A percentile compares a stretch with the other conserved stretches of the same genome.
Evolutionary conservation across 2,888 invertebrate genomes (phyloP).

Genomic region (Pachymerium ferrugineum): DNA sequence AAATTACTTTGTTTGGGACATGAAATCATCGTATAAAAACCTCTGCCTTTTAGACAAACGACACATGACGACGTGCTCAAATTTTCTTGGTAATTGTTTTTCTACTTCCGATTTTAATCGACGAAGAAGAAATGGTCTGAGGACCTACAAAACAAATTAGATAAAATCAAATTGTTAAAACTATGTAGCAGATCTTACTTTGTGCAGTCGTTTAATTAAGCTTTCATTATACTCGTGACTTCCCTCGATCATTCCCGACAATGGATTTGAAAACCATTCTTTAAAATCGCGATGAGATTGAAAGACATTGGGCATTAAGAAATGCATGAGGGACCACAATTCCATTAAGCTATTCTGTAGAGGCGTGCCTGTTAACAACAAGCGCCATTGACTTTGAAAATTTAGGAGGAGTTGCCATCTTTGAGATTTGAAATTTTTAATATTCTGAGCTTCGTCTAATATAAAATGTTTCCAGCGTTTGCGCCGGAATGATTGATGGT

Average conservation of each 20-base stretch:
- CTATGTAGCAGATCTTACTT: slow-evolving; percentile 64
- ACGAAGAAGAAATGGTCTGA: slow-evolving; percentile 86
- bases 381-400: slow-evolving; percentile 83
- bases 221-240: slow-evolving; percentile 84
- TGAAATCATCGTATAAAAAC: slow-evolving; percentile 97
- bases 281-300: slow-evolving; percentile 93
- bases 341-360: slow-evolving; percentile 95
- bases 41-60: slow-evolving; percentile 91
- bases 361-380: slow-evolving; percentile 89
- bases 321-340: slow-evolving; percentile 96
- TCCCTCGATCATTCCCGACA: slow-evolving; percentile 93
- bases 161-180: not conserved
- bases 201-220: slow-evolving; percentile 80
- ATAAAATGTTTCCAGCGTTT: slow-evolving; percentile 99
- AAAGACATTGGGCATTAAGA: slow-evolving; percentile 95
- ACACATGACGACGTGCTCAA: slow-evolving; percentile 90
- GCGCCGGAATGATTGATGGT: slow-evolving; percentile 92
- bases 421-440: slow-evolving; percentile 98
- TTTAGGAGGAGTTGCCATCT: slow-evolving; percentile 95
- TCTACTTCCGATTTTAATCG: slow-evolving; percentile 92
- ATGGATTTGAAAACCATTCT: slow-evolving; percentile 97
- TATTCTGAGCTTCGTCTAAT: slow-evolving; percentile 97
- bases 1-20: slow-evolving; percentile 83
- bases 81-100: slow-evolving; percentile 94
- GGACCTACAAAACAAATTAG: slow-evolving; percentile 56